Percentiles rank a stretch among this genome's conserved stretches.
These are phyloP conservation scores for Macropodus opercularis DNA, from an alignment of 2,797 vertebrate genomes.

Conservation along the genomic window DNA sequence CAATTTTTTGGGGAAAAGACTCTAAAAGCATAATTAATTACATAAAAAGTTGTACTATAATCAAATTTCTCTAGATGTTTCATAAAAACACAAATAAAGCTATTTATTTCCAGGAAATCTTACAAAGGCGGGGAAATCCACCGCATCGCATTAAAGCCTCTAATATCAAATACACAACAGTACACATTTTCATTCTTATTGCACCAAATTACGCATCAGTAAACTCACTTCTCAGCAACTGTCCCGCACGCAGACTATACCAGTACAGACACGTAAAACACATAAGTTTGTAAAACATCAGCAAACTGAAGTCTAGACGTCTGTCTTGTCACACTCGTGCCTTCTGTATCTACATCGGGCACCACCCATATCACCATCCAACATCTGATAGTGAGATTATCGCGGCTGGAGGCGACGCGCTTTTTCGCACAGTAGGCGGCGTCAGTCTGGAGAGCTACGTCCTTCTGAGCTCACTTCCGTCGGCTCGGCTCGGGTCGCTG, in stretches of 20 bases:
- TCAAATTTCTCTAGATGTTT: too few species aligned
- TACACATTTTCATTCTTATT: too few species aligned
- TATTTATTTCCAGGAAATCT: too few species aligned
- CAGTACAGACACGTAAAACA: neutral
- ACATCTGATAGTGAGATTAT: constrained; percentile 13
- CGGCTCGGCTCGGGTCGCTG: constrained; percentile 30
- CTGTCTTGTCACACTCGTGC: neutral
- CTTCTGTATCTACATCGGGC: neutral
- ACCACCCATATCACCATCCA: neutral
- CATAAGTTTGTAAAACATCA: too few species aligned
- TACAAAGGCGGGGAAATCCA: too few species aligned
- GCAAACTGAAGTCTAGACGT: neutral
- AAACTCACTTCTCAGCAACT: neutral
- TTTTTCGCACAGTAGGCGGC: constrained; percentile 59
- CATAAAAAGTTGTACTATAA: too few species aligned
- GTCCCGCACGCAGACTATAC: neutral
- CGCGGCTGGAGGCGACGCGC: constrained; percentile 27
- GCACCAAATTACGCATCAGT: too few species aligned
- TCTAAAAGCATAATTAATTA: too few species aligned
- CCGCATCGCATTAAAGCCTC: too few species aligned
- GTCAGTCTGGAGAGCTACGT: constrained; percentile 47
- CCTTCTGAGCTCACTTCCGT: constrained; percentile 77
- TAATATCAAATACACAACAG: too few species aligned
- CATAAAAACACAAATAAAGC: too few species aligned
- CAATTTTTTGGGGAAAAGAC: too few species aligned